Base-by-base conservation (phyloP, 1,140 invertebrate species). In the Hermatobates lingyangjiaoensis region DNA sequence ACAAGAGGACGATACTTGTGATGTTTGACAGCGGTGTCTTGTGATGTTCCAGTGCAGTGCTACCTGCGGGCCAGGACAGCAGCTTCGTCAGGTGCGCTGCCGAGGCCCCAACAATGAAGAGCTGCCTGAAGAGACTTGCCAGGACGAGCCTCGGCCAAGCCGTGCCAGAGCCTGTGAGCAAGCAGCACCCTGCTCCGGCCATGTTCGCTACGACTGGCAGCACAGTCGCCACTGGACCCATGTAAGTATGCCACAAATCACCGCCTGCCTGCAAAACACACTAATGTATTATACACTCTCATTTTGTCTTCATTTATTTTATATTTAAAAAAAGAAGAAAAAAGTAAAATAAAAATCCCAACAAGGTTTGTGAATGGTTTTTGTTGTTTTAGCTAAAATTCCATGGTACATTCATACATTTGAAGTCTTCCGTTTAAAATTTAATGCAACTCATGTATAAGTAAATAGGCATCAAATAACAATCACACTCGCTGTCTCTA, bases 11-110 rank as follows among this genome's bases (percentile, higher is more conserved):
- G 30, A 38, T n/a, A 38, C 10, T 12, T 38, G 10, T 12, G n/a
- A 38, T 38, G 10, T 38, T 38, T 12, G 10, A n/a, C n/a, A 49
- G 15, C 20, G 12, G 12, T 21, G 7, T 15, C 7, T 45, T 27
- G 18, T 51, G 20, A 14, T 46, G 34, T 51, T 50, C 7, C 28
- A 54, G 52, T 54, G 52, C 25, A 49, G 23, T 25, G 23, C 4
- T 3, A 40, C 39, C 4, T 54, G 52, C 26, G 52, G 52, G 4
- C 45, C 44, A 15, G 48, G 48, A 28, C 15, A 4, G 18, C 39
- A 15, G 23, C 10, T 39, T 3, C 38, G 30, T 30, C 21, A 39
- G 20, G 21, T 40, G 14, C 12, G 34, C 2, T 53, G 52, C 26
- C 30, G 44, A 49, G 15, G 27, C 12, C 7, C 28, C 15, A 24